These are phyloP conservation scores for Scrobipalpa atriplicella DNA, from an alignment of 2,888 invertebrate genomes.

Conservation along the genomic window DNA sequence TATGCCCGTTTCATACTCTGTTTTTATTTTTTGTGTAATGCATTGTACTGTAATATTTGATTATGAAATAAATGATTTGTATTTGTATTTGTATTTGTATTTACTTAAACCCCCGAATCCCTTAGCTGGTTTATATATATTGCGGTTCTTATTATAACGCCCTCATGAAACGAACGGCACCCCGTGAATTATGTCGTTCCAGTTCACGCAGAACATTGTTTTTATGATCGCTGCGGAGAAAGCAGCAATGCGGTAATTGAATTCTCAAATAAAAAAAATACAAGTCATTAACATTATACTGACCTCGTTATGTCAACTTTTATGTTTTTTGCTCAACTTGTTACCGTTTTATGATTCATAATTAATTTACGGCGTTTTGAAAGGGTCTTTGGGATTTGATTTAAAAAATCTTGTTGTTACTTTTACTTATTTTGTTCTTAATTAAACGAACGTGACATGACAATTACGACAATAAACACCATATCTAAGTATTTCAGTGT, in stretches of 20 bases:
- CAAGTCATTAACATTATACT: conserved; percentile 14
- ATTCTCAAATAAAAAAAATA: conserved; percentile 25
- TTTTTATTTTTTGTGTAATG: too few relatives aligned
- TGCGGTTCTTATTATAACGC: neutral
- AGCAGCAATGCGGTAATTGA: conserved; percentile 28
- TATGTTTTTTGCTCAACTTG: conserved; percentile 15
- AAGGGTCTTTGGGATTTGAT: neutral
- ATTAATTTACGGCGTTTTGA: neutral
- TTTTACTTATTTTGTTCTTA: neutral
- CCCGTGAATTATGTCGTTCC: conserved; percentile 15
- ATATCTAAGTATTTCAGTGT: neutral
- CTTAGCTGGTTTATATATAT: too few relatives aligned
- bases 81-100: too few relatives aligned
- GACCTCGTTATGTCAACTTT: conserved; percentile 21
- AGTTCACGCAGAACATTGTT: conserved; percentile 27
- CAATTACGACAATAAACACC: neutral
- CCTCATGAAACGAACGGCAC: conserved; percentile 15
- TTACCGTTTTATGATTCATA: conserved; percentile 13
- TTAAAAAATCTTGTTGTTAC: neutral
- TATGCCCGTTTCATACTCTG: too few relatives aligned
- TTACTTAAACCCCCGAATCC: too few relatives aligned
- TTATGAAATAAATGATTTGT: too few relatives aligned
- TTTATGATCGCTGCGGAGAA: conserved; percentile 30
- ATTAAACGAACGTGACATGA: too few relatives aligned
- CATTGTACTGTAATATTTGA: too few relatives aligned